Percentiles rank a stretch among this genome's conserved stretches.
Evolutionary conservation across 2,888 invertebrate species (phyloP).

Genomic region (Erynnis tages): DNA sequence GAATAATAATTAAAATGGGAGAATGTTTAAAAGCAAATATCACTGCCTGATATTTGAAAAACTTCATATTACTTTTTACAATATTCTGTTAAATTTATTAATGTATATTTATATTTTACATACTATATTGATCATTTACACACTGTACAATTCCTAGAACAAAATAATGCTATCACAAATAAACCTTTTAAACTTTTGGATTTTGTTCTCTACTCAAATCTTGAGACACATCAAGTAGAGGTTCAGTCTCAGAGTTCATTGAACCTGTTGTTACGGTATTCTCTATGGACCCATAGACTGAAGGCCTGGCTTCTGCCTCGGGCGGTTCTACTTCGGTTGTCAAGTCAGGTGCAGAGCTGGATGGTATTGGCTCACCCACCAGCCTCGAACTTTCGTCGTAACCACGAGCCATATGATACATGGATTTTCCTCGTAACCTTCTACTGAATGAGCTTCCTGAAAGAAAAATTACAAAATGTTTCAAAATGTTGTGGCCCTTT

Average conservation of each 20-base stretch:
- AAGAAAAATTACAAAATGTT: constrained; percentile 20
- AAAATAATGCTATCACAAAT: constrained; percentile 19
- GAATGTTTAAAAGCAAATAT: no score
- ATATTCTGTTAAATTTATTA: no score
- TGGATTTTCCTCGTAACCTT: constrained; percentile 88
- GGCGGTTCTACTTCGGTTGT: constrained; percentile 53
- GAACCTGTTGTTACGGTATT: constrained; percentile 48
- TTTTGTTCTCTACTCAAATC: constrained; percentile 39
- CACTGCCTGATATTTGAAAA: no score
- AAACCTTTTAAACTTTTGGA: constrained; percentile 53
- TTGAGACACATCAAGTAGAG: constrained; percentile 44
- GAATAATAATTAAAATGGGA: no score
- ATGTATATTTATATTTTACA: no score
- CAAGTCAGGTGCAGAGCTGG: constrained; percentile 64
- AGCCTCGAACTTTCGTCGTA: constrained; percentile 81
- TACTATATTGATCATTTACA: no score
- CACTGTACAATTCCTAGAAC: constrained; percentile 10
- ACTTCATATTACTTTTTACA: no score
- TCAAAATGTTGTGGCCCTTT: neutral
- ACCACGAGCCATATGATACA: constrained; percentile 88
- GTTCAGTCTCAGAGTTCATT: constrained; percentile 57
- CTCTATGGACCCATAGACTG: constrained; percentile 67
- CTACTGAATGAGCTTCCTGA: constrained; percentile 88
- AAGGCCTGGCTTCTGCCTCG: constrained; percentile 54
- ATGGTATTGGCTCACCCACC: constrained; percentile 55